phyloP scores from a whole-genome alignment of 2,113 vertebrate genomes.

The Lynx canadensis region DNA sequence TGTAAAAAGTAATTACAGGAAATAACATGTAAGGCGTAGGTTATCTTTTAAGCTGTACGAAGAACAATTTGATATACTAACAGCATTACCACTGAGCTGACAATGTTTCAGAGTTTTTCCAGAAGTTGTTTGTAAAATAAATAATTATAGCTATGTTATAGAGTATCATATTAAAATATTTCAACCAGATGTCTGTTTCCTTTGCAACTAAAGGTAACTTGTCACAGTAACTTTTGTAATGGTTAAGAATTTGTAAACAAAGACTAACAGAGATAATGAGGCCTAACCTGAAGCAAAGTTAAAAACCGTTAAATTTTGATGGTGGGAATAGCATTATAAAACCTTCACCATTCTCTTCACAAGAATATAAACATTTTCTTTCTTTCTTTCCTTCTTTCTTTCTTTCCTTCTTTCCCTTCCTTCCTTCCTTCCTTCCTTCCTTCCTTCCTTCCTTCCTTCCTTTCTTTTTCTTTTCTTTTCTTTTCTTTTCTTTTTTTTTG shows the following conservation, averaged over 20 bases:
- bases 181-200: constrained; percentile 65
- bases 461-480: neutral
- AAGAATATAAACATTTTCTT: neutral
- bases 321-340: constrained; percentile 44
- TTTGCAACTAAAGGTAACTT: constrained; percentile 74
- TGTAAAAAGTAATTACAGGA: neutral
- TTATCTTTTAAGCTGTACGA: constrained; percentile 25
- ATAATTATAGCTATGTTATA: constrained; percentile 61
- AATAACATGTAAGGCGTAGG: neutral
- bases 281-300: neutral
- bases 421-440: neutral
- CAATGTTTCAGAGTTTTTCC: constrained; percentile 41
- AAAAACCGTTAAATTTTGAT: constrained; percentile 47
- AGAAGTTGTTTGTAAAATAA: constrained; percentile 35
- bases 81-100: neutral
- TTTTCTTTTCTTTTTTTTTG: neutral
- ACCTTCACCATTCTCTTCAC: constrained; percentile 24
- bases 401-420: too few species aligned
- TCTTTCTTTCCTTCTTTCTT: neutral
- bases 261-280: neutral
- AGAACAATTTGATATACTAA: constrained; percentile 47
- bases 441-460: too few species aligned
- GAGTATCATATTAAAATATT: constrained; percentile 79
- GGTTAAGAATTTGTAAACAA: neutral
- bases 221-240: constrained; percentile 59